Percentiles rank a stretch among this genome's conserved stretches.
Evolutionary conservation across 2,888 invertebrate species (phyloP).

Genomic region (Branchinecta sandiegonensis): DNA sequence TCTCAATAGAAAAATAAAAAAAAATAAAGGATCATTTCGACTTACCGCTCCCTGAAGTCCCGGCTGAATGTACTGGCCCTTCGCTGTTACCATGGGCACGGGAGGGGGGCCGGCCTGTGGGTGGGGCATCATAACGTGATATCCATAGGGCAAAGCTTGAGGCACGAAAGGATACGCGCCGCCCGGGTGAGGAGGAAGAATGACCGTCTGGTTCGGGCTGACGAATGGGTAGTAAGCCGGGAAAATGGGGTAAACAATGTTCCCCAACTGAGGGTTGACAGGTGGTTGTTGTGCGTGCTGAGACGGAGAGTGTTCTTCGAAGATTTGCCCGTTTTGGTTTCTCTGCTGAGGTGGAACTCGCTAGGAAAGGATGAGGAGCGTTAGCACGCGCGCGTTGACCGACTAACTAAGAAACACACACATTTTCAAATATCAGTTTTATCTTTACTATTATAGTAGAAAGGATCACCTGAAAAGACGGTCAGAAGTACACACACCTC

Average conservation of each 20-base stretch:
- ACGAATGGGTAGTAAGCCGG: neutral
- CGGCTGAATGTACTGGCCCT: neutral
- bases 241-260: neutral
- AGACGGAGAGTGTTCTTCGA: neutral
- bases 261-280: neutral
- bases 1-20: neutral
- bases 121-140: slow-evolving; percentile 11
- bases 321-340: neutral
- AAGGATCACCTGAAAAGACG: too few relatives aligned
- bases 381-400: neutral
- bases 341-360: neutral
- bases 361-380: neutral
- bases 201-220: neutral
- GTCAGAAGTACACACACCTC: too few relatives aligned
- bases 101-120: slow-evolving; percentile 3
- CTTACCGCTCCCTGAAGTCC: slow-evolving; percentile 14
- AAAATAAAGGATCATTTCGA: neutral
- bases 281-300: neutral
- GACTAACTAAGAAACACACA: too few relatives aligned
- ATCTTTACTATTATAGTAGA: too few relatives aligned
- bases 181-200: slow-evolving; percentile 9
- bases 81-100: slow-evolving; percentile 4
- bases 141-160: neutral
- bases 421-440: too few relatives aligned
- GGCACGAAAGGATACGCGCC: neutral